A percentile compares a stretch with the other conserved stretches of the same genome.
These are phyloP conservation scores for Aspidiotus rigidus DNA, from an alignment of 2,888 invertebrate species.

Conservation along the genomic window DNA sequence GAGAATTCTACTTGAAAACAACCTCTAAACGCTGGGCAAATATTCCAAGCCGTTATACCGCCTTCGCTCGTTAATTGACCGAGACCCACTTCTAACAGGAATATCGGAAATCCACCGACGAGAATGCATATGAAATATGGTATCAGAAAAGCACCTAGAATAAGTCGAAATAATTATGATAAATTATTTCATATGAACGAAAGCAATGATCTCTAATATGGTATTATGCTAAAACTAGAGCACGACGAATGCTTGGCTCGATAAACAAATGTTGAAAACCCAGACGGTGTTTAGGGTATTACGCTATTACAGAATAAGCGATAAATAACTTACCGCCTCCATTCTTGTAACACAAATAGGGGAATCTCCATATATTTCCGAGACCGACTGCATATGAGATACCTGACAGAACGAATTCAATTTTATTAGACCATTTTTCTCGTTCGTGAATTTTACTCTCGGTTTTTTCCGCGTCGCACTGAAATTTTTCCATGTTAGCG, in stretches of 20 bases:
- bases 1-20: no score
- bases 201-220: no score
- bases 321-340: slow-evolving; percentile 43
- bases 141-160: slow-evolving; percentile 50
- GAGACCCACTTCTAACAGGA: slow-evolving; percentile 53
- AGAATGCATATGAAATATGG: slow-evolving; percentile 53
- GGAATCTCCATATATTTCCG: slow-evolving; percentile 59
- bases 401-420: slow-evolving; percentile 52
- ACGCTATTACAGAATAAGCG: no score
- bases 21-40: slow-evolving; percentile 39
- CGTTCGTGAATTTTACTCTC: slow-evolving; percentile 11
- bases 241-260: no score
- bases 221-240: no score
- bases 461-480: not conserved
- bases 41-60: slow-evolving; percentile 41
- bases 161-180: no score
- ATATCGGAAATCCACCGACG: slow-evolving; percentile 52
- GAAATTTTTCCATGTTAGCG: not conserved
- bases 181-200: no score
- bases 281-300: no score
- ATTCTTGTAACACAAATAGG: slow-evolving; percentile 50
- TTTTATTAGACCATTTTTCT: slow-evolving; percentile 38
- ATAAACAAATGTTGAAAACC: no score
- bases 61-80: slow-evolving; percentile 53
- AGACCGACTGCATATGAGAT: slow-evolving; percentile 53